Evolutionary conservation across 2,113 vertebrate genomes (phyloP), one percentile per base, ranked within the genome.

Genomic region (Otolemur garnettii): DNA sequence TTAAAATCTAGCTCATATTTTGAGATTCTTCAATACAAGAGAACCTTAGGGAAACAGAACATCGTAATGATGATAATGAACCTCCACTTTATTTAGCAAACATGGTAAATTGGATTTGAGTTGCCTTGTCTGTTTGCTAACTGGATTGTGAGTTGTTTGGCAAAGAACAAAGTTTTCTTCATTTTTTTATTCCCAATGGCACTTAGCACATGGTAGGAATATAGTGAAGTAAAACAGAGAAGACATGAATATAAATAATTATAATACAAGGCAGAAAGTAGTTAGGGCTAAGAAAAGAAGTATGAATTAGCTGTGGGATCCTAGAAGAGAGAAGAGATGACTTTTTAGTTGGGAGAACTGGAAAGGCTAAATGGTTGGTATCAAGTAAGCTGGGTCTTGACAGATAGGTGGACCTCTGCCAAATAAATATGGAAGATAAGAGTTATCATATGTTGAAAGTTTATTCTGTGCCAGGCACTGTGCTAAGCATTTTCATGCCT

Each of bases 21-120:
- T 78, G 77, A 96, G 75, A 78, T 90, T 93, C 59, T 94, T 87
- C 33, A 33, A 8, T 90, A 85, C 38, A 87, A 71, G 42, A 94
- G 50, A 62, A 62, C 5, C 19, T 78, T 57, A 42, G 68, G 17
- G 26, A 85, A 96, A 57, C 2, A 66, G 42, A 69, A 62, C 19
- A 45, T 77, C 22, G 19, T 83, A 42, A 53, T 38, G 35, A 86
- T 91, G 28, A 64, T 64, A 50, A 79, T 14, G 62, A 92, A 22
- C 22, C 57, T 64, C 68, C 30, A n/a, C 17, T 92, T 92, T 87
- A 59, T 45, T 96, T 35, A 93, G 35, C 60, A 81, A 93, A 90
- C 13, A 57, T 50, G 15, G 75, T 78, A 60, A 96, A 53, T 17
- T 93, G 19, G 74, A 59, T 78, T 93, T 81, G 50, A 78, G n/a